Conservation (phyloP, 2,797 vertebrate genomes). For the Octomys mimax region DNA sequence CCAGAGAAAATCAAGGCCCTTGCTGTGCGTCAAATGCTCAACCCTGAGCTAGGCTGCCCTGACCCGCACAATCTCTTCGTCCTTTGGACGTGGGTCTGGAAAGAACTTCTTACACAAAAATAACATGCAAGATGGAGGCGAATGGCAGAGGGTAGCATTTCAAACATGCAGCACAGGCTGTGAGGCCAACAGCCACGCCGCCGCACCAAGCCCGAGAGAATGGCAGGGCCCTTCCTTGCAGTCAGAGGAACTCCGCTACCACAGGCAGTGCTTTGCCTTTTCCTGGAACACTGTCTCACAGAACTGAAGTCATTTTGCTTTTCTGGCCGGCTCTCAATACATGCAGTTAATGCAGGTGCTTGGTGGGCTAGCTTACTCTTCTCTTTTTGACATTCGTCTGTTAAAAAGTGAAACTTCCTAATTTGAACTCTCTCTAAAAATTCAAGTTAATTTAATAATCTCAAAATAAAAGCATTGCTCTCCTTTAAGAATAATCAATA, state of each 20-base stretch:
- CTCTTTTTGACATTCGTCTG: background rate
- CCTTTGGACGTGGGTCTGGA: background rate
- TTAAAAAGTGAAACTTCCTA: slow-evolving; percentile 30
- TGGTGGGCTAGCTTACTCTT: background rate
- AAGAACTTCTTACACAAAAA: slow-evolving; percentile 41
- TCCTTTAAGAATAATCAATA: background rate
- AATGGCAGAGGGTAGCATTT: background rate
- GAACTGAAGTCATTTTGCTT: slow-evolving; percentile 33
- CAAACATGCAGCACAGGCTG: background rate
- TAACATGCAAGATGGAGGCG: slow-evolving; percentile 4
- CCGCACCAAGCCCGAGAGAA: background rate
- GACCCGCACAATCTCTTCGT: background rate
- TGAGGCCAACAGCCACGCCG: background rate
- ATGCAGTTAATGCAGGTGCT: slow-evolving; percentile 1
- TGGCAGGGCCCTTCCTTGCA: background rate
- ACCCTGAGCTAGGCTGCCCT: background rate
- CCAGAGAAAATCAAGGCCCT: background rate
- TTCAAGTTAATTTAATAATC: slow-evolving; percentile 27
- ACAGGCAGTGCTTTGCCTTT: background rate
- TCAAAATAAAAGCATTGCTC: background rate
- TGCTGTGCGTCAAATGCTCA: background rate
- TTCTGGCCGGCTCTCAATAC: background rate
- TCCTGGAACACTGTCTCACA: background rate
- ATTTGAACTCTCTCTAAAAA: slow-evolving; percentile 26
- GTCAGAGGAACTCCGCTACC: background rate